These are phyloP conservation scores for Crossoptilon crossoptilon DNA, from an alignment of 2,797 vertebrate species.

Conservation along the genomic window DNA sequence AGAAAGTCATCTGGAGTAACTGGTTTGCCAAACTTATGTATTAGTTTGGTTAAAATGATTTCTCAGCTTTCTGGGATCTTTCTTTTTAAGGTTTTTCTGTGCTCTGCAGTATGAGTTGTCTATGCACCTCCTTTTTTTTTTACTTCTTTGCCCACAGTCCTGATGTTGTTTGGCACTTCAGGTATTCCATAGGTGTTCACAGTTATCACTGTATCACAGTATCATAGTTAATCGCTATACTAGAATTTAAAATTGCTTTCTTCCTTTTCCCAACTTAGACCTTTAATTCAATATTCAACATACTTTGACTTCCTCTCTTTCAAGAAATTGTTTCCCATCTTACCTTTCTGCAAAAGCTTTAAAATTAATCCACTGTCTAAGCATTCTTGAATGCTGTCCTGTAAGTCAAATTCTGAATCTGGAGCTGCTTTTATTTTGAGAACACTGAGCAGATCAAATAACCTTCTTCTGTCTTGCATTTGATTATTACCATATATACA, in stretches of 20 bases:
- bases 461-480: neutral
- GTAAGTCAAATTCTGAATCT: neutral
- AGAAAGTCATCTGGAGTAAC: neutral
- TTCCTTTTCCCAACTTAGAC: neutral
- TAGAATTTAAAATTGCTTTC: neutral
- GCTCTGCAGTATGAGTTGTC: neutral
- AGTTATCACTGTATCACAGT: too few relatives aligned
- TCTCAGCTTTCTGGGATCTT: neutral
- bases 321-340: neutral
- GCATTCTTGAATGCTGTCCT: neutral
- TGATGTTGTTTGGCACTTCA: neutral
- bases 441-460: neutral
- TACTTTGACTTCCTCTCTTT: neutral
- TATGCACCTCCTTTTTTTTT: neutral
- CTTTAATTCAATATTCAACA: neutral
- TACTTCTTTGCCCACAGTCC: neutral
- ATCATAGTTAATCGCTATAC: rapidly evolving
- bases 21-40: neutral
- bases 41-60: neutral
- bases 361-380: neutral
- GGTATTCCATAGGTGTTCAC: neutral
- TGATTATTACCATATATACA: neutral
- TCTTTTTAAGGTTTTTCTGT: neutral
- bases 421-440: constrained; percentile 1
- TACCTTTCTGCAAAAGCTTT: neutral